phyloP scores from a whole-genome alignment of 2,888 invertebrate genomes.

The Acanthococcus lagerstroemiae region DNA sequence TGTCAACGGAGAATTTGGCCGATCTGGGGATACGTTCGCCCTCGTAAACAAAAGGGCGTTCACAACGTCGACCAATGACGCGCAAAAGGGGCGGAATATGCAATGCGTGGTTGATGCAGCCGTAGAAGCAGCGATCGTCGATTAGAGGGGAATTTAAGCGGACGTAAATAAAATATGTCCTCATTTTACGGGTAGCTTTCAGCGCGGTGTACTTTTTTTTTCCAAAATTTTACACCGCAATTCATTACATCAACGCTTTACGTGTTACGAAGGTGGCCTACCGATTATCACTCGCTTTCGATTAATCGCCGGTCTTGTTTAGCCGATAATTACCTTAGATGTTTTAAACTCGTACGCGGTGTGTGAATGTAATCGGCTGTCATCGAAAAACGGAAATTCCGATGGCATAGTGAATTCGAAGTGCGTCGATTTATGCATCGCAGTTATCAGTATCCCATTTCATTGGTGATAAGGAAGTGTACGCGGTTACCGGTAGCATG shows the following conservation, averaged over 20 bases:
- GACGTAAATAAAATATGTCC: conserved; percentile 26
- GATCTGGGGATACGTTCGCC: neutral
- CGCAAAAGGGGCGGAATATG: conserved; percentile 20
- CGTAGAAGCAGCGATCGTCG: neutral
- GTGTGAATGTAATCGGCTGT: neutral
- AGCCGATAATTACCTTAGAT: too few species aligned
- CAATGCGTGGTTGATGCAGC: too few species aligned
- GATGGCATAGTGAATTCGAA: too few species aligned
- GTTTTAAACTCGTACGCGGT: neutral
- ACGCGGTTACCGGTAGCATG: conserved; percentile 7
- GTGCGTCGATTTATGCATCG: too few species aligned
- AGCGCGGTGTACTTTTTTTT: conserved; percentile 16
- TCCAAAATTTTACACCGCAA: conserved; percentile 15
- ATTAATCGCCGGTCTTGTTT: too few species aligned
- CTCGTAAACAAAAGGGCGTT: conserved; percentile 19
- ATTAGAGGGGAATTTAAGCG: conserved; percentile 15
- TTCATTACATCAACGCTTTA: neutral
- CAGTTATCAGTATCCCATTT: too few species aligned
- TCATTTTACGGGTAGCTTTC: conserved; percentile 23
- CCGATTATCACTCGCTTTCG: too few species aligned
- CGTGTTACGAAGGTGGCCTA: too few species aligned
- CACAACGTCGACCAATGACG: conserved; percentile 18
- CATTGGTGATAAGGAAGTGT: too few species aligned
- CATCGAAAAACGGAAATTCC: too few species aligned
- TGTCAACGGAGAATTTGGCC: conserved; percentile 4